Evolutionary conservation across 2,113 vertebrate genomes (phyloP).

Genomic region (Campylomormyrus tamandua): DNA sequence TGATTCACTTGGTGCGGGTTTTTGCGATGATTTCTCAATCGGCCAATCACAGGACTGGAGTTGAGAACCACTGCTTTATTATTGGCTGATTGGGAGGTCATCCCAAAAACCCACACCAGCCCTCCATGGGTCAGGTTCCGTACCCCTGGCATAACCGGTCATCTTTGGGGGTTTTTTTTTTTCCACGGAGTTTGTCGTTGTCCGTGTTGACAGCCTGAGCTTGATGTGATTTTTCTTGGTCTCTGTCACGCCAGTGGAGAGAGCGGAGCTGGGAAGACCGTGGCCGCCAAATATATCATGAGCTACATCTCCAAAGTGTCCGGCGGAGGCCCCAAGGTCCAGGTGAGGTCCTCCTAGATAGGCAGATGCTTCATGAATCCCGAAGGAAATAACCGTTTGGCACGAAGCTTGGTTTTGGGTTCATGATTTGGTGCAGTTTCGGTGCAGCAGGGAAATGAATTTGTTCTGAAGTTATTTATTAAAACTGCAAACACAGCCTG

Average conservation of each 20-base stretch:
- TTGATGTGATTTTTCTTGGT: neutral
- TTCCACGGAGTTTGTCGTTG: no score
- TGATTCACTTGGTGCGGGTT: no score
- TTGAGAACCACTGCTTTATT: no score
- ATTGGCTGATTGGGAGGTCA: no score
- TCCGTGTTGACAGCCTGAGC: neutral
- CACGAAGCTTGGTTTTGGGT: neutral
- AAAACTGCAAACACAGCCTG: neutral
- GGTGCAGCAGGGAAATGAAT: neutral
- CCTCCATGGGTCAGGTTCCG: no score
- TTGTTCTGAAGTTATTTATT: neutral
- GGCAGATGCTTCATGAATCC: neutral
- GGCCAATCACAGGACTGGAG: no score
- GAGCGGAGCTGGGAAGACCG: constrained; percentile 72
- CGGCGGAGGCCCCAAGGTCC: constrained; percentile 68
- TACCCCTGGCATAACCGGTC: neutral
- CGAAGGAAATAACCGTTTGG: neutral
- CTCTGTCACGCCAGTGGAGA: constrained; percentile 56
- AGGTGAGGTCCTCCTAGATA: constrained; percentile 46
- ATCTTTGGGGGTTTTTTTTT: neutral
- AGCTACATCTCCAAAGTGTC: constrained; percentile 74
- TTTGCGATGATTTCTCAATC: no score
- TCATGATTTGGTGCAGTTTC: neutral
- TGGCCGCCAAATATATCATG: constrained; percentile 76
- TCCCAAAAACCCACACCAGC: no score